phyloP scores from a whole-genome alignment of 2,888 invertebrate species.

The Gortyna flavago region DNA sequence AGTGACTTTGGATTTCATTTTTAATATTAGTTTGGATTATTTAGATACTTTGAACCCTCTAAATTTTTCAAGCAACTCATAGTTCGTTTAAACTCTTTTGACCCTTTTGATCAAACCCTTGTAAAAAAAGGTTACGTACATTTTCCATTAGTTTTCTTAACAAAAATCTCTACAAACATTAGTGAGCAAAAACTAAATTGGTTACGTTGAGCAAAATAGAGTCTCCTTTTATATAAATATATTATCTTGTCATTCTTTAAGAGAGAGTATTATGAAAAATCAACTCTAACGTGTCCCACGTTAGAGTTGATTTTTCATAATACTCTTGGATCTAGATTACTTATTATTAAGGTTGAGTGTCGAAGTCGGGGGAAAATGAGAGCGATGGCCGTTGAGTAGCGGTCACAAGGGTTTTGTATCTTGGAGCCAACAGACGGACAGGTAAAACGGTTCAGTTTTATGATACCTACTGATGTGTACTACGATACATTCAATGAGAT shows the following conservation, averaged over 20 bases:
- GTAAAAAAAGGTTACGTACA: constrained; percentile 21
- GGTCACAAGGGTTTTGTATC: constrained; percentile 45
- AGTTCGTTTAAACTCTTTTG: not conserved
- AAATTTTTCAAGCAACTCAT: not conserved
- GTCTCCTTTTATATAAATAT: constrained; percentile 10
- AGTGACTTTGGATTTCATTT: not conserved
- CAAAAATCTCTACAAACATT: constrained; percentile 26
- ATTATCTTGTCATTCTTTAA: constrained; percentile 31
- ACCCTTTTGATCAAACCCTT: not conserved
- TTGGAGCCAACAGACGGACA: constrained; percentile 25
- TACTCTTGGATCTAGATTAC: constrained; percentile 55
- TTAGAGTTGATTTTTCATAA: constrained; percentile 55
- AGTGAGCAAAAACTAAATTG: constrained; percentile 33
- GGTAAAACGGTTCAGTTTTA: not conserved
- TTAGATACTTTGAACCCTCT: not conserved
- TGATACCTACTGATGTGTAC: not conserved
- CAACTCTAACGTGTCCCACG: too few relatives aligned
- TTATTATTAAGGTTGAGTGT: constrained; percentile 57
- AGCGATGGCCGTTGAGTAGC: constrained; percentile 51
- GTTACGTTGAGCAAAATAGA: constrained; percentile 15
- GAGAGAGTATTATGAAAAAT: too few relatives aligned
- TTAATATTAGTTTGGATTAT: not conserved
- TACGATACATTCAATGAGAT: not conserved
- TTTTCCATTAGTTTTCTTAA: constrained; percentile 19
- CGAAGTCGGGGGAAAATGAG: constrained; percentile 61